phyloP scores from a whole-genome alignment of 2,888 invertebrate genomes.

The Aphidius colemani region DNA sequence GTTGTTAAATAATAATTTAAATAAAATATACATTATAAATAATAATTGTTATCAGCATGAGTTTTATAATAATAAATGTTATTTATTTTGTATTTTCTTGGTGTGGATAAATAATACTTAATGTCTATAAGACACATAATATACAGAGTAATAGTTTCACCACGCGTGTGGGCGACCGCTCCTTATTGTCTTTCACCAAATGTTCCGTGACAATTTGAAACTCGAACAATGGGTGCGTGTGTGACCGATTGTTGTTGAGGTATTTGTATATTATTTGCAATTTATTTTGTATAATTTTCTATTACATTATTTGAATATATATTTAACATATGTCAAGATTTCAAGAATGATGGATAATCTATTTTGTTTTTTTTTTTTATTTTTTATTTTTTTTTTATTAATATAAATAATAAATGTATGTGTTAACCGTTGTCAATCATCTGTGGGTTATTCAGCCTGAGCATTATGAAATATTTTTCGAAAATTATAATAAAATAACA shows the following conservation, averaged over 20 bases:
- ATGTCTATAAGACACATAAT: conserved; percentile 11
- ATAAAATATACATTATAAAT: no score
- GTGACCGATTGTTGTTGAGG: conserved; percentile 20
- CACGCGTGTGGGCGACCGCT: conserved; percentile 31
- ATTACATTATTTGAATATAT: background rate
- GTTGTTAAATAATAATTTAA: no score
- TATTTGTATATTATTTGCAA: conserved; percentile 7
- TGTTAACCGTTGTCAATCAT: no score
- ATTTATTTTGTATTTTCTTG: conserved; percentile 32
- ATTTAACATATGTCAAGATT: no score
- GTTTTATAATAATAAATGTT: conserved; percentile 34
- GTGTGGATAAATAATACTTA: conserved; percentile 15
- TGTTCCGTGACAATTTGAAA: conserved; percentile 31
- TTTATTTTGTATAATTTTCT: conserved; percentile 2
- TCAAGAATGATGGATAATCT: no score
- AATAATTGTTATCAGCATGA: conserved; percentile 22
- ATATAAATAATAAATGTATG: no score
- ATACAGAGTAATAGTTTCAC: conserved; percentile 15
- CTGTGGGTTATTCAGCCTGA: no score
- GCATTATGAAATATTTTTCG: no score
- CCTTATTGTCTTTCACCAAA: conserved; percentile 26
- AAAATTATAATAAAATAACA: no score
- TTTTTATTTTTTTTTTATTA: no score
- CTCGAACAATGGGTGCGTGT: conserved; percentile 22
- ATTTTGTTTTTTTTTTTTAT: no score